Percentiles rank a stretch among this genome's conserved stretches.
Evolutionary conservation across 2,113 vertebrate species (phyloP).

Genomic region (Dipodomys spectabilis): DNA sequence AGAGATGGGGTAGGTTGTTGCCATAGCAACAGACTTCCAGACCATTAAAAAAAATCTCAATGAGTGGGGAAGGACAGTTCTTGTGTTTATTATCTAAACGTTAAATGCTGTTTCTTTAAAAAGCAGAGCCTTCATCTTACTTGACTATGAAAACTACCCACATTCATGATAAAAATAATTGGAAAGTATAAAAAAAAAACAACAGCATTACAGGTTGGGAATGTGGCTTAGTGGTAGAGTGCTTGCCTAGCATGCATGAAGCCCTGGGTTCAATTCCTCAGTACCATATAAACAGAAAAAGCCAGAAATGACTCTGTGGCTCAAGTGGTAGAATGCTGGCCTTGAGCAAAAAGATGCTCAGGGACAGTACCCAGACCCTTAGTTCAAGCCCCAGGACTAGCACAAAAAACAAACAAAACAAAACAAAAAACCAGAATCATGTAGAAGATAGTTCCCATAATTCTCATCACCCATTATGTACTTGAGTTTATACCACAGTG

Average conservation of each 20-base stretch:
- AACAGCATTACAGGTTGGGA: too few species aligned
- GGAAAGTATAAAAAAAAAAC: slow-evolving; percentile 34
- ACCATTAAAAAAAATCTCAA: neutral
- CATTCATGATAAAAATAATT: slow-evolving; percentile 37
- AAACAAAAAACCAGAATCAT: neutral
- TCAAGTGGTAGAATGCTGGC: too few species aligned
- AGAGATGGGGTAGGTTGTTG: slow-evolving; percentile 52
- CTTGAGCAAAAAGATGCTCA: too few species aligned
- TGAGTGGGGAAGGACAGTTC: neutral
- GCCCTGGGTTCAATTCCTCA: too few species aligned
- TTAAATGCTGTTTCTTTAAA: slow-evolving; percentile 50
- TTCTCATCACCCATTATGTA: slow-evolving; percentile 25
- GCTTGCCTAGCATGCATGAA: too few species aligned
- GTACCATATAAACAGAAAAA: too few species aligned
- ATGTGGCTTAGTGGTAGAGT: too few species aligned
- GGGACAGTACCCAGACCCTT: too few species aligned
- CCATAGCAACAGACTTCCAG: slow-evolving; percentile 56
- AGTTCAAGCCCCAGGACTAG: too few species aligned
- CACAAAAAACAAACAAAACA: too few species aligned
- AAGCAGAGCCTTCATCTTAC: slow-evolving; percentile 26
- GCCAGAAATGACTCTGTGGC: too few species aligned
- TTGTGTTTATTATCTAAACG: slow-evolving; percentile 36
- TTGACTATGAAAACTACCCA: slow-evolving; percentile 45
- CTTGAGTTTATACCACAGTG: slow-evolving; percentile 10
- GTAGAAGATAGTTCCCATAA: slow-evolving; percentile 16